Base-by-base conservation (phyloP, 2,113 vertebrate species). In the Bombycilla garrulus region DNA sequence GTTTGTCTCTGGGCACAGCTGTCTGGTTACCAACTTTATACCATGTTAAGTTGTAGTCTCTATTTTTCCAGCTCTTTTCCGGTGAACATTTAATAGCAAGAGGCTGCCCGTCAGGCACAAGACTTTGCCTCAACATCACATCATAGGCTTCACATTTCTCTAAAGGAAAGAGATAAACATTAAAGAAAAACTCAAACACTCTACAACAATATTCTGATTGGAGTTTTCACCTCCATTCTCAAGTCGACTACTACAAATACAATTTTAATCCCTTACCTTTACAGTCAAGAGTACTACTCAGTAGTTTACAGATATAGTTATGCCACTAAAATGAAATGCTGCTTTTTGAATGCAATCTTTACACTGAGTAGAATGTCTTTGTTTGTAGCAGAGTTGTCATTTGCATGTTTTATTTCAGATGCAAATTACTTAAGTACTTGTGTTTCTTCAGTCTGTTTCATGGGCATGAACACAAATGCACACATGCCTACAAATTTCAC, bases 1-100 rank as follows among this genome's bases (percentile, higher is more conserved):
- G 64, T 81, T 86, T 88, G 35, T 98, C 90, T 42, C 14, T 71
- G 83, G 82, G 78, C 44, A 98, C 40, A 97, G 92, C 77, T 93
- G 97, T 94, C 42, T 87, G n/a, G 95, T 96, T 23, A 53, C 94
- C 97, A 58, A 88, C 92, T 96, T 96, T 92, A 88, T 98, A 98
- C 99, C 99, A 99, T 8, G 88, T 97, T 88, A 99, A 84, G 51
- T 96, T 97, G 86, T 95, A 95, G 71, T 95, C 91, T 86, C 28
- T 81, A 79, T 29, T 93, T 81, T 86, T 60, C 60, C 45, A 78
- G 76, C 10, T 74, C 45, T 69, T 88, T 50, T 81, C 91, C 51
- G 36, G 57, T 13, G 93, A 96, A 64, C 96, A 97, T n/a, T 57
- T 94, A 87, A 97, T 80, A 78, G 90, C 94, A 77, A 97, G 85